Percentiles rank a stretch among this genome's conserved stretches.
phyloP scores from a whole-genome alignment of 2,113 vertebrate genomes.

The Antennarius striatus region DNA sequence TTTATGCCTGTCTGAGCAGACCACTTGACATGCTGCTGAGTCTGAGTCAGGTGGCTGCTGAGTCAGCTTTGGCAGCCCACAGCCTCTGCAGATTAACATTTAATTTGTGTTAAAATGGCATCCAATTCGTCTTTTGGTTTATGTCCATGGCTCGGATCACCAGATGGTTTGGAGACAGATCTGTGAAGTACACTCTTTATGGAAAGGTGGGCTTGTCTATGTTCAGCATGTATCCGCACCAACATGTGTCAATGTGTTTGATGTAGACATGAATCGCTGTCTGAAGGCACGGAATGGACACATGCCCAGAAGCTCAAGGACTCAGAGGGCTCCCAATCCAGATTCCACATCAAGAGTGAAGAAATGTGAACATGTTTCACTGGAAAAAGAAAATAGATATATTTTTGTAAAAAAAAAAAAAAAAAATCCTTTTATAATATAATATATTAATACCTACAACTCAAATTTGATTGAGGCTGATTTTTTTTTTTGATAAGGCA shows the following conservation, averaged over 20 bases:
- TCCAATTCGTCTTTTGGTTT: slow-evolving; percentile 6
- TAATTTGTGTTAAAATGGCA: background rate
- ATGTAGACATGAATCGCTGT: too few species aligned
- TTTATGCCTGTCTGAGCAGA: slow-evolving; percentile 33
- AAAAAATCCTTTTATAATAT: background rate
- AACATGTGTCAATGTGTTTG: too few species aligned
- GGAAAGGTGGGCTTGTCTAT: too few species aligned
- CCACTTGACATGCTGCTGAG: slow-evolving; percentile 57
- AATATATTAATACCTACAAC: background rate
- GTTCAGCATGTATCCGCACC: too few species aligned
- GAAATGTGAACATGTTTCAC: too few species aligned
- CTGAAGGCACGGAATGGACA: too few species aligned
- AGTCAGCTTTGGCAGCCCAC: slow-evolving; percentile 40
- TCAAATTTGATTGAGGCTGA: background rate
- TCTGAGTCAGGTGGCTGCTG: slow-evolving; percentile 46
- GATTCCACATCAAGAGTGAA: background rate
- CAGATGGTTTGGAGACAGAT: slow-evolving; percentile 38
- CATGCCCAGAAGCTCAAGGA: too few species aligned
- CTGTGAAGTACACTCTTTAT: too few species aligned
- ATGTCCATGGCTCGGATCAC: slow-evolving; percentile 28
- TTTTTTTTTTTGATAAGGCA: background rate
- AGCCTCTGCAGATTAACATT: slow-evolving; percentile 27
- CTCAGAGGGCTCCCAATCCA: too few species aligned
- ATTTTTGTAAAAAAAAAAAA: too few species aligned
- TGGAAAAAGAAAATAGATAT: too few species aligned